A percentile compares a stretch with the other conserved stretches of the same genome.
Evolutionary conservation across 2,113 vertebrate species (phyloP).

Genomic region (Anser cygnoides): DNA sequence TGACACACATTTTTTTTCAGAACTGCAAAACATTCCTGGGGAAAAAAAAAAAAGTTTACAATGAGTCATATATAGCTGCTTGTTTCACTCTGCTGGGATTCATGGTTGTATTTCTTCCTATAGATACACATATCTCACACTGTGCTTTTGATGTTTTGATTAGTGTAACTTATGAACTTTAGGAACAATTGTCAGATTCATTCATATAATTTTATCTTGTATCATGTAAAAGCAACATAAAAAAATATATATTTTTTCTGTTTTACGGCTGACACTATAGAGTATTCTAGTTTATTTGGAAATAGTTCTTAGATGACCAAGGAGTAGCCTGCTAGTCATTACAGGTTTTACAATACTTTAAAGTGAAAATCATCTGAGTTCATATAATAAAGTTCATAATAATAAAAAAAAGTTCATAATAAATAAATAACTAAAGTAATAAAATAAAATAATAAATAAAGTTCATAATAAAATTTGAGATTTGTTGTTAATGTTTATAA

Average conservation of each 20-base stretch:
- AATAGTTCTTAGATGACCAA: neutral
- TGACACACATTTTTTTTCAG: neutral
- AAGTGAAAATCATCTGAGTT: neutral
- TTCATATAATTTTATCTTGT: neutral
- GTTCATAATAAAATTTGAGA: neutral
- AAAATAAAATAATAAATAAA: too few species aligned
- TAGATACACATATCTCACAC: neutral
- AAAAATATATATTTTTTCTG: neutral
- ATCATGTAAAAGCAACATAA: neutral
- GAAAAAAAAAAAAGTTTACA: neutral
- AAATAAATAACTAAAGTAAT: too few species aligned
- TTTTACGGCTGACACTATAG: neutral
- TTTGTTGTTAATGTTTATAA: neutral
- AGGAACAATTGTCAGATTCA: neutral
- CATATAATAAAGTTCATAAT: too few species aligned
- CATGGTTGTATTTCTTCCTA: neutral
- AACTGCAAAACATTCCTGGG: neutral
- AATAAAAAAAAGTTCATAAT: too few species aligned
- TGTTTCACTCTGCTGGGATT: neutral
- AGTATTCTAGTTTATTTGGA: neutral
- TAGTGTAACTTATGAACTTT: neutral
- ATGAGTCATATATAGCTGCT: neutral
- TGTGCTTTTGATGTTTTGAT: neutral
- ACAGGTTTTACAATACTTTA: neutral
- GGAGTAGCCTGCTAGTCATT: neutral